Percentiles rank a stretch among this genome's conserved stretches.
Conservation (phyloP, 1,140 invertebrate species). For the Caenorhabditis inopinata region DNA sequence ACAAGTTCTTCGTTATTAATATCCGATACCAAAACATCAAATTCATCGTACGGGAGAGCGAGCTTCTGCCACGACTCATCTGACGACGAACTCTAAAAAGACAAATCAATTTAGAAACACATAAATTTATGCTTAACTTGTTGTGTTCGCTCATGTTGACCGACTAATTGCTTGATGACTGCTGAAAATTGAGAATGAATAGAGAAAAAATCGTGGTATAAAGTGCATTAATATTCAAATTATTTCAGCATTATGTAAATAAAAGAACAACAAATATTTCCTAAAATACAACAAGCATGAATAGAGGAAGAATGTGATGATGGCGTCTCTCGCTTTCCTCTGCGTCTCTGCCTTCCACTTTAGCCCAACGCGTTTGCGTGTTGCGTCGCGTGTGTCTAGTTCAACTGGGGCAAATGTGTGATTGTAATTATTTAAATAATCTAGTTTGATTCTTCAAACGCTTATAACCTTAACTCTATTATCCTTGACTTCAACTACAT, state of each 20-base stretch:
- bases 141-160: not conserved
- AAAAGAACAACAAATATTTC: too few species aligned
- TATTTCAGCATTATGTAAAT: too few species aligned
- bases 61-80: not conserved
- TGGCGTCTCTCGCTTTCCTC: too few species aligned
- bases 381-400: too few species aligned
- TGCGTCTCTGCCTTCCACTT: too few species aligned
- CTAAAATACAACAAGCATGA: too few species aligned
- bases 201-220: not conserved
- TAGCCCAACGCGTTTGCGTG: too few species aligned
- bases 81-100: not conserved
- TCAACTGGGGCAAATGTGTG: not conserved
- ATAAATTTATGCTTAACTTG: not conserved
- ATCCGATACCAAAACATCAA: not conserved
- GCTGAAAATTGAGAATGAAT: not conserved
- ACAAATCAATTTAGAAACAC: not conserved
- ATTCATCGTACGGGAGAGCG: not conserved
- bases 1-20: not conserved
- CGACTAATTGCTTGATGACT: too few species aligned
- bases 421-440: too few species aligned
- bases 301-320: too few species aligned
- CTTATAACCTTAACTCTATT: conserved; percentile 45
- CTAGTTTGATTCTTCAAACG: too few species aligned
- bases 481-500: conserved; percentile 42
- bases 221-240: too few species aligned